Conservation (phyloP, 2,888 invertebrate species). For the Caradrina clavipalpis region DNA sequence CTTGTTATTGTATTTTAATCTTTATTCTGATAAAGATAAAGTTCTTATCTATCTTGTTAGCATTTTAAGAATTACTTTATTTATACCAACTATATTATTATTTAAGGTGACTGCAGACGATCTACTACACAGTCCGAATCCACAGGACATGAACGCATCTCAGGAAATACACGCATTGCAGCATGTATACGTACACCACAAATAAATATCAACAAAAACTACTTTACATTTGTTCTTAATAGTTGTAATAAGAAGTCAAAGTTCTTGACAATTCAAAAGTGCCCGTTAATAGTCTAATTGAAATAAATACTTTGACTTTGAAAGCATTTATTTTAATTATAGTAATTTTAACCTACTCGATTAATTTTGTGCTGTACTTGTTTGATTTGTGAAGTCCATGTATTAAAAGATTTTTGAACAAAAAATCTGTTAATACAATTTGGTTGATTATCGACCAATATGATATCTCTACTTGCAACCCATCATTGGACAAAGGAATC, state of each 20-base stretch:
- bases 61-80: neutral
- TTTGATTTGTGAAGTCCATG: too few species aligned
- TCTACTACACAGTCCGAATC: neutral
- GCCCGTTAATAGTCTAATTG: too few species aligned
- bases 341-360: neutral
- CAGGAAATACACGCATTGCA: constrained; percentile 6
- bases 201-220: constrained; percentile 15
- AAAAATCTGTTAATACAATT: too few species aligned
- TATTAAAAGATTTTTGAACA: too few species aligned
- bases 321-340: too few species aligned
- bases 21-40: too few species aligned
- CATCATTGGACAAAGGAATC: too few species aligned
- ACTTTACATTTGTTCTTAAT: constrained; percentile 13
- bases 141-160: constrained; percentile 13
- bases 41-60: neutral
- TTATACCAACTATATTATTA: constrained; percentile 24
- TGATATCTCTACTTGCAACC: too few species aligned
- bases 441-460: too few species aligned
- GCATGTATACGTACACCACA: constrained; percentile 20
- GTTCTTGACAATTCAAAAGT: too few species aligned
- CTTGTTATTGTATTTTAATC: too few species aligned
- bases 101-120: constrained; percentile 47
- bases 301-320: too few species aligned
- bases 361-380: constrained; percentile 8
- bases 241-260: neutral